Evolutionary conservation across 2,797 vertebrate species (phyloP).

Genomic region (Geotrypetes seraphini): DNA sequence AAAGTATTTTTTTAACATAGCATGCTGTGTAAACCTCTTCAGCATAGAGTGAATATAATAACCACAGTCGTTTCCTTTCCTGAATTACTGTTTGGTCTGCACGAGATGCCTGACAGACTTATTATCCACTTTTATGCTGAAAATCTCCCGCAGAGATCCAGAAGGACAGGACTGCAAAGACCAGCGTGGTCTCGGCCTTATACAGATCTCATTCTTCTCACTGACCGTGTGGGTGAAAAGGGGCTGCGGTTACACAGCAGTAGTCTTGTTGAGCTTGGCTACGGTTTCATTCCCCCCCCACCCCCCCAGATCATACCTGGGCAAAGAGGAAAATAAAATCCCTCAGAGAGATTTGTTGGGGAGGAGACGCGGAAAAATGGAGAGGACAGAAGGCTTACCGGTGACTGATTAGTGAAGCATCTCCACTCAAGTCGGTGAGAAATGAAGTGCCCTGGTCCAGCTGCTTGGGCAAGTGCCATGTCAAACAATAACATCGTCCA

Average conservation of each 20-base stretch:
- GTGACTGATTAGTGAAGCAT: conserved; percentile 35
- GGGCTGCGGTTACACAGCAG: conserved; percentile 36
- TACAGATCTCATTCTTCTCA: conserved; percentile 44
- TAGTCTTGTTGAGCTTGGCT: conserved; percentile 53
- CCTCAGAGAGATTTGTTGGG: conserved; percentile 25
- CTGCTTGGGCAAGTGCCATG: conserved; percentile 46
- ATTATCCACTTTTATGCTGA: conserved; percentile 40
- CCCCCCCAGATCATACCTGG: conserved; percentile 32
- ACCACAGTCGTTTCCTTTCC: conserved; percentile 20
- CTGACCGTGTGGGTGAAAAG: conserved; percentile 37
- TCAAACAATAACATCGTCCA: conserved; percentile 42
- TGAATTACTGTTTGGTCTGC: conserved; percentile 27
- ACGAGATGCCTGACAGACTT: conserved; percentile 44
- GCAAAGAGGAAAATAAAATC: conserved; percentile 12
- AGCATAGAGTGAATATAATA: conserved; percentile 5
- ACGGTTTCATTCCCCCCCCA: conserved; percentile 30
- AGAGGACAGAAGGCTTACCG: conserved; percentile 27
- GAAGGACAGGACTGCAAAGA: conserved; percentile 32
- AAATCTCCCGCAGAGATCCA: conserved; percentile 36
- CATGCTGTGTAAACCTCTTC: not conserved
- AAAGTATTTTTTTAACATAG: too few species aligned
- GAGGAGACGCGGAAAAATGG: conserved; percentile 8
- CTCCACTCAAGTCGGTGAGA: conserved; percentile 39
- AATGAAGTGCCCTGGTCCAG: conserved; percentile 44
- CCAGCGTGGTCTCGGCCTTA: conserved; percentile 33